A percentile compares a stretch with the other conserved stretches of the same genome.
These are phyloP conservation scores for Myotis planiceps DNA, from an alignment of 2,797 vertebrate species.

Conservation along the genomic window DNA sequence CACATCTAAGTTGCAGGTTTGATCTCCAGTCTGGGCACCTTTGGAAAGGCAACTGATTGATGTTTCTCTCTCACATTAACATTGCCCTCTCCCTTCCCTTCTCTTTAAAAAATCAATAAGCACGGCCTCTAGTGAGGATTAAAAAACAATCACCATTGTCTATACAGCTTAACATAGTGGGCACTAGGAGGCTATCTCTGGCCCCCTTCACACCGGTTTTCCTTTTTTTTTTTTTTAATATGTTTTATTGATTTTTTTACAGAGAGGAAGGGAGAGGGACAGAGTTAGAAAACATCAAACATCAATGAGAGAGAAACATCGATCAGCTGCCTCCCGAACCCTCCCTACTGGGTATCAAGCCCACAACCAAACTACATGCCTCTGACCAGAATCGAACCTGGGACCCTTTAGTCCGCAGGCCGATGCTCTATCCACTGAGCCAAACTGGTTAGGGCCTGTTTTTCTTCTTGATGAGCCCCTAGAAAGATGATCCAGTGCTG, in stretches of 20 bases:
- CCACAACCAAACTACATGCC: not conserved
- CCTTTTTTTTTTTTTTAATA: not conserved
- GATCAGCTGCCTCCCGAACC: not conserved
- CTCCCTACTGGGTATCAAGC: too few relatives aligned
- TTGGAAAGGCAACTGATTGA: not conserved
- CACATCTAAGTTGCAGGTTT: not conserved
- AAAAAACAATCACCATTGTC: not conserved
- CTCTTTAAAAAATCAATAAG: not conserved
- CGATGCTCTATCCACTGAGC: not conserved
- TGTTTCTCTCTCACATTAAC: not conserved
- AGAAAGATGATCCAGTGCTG: not conserved
- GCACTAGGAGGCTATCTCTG: not conserved
- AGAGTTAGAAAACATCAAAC: not conserved
- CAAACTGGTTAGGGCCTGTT: not conserved
- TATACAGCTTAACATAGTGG: not conserved
- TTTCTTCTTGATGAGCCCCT: not conserved
- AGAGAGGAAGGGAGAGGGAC: not conserved
- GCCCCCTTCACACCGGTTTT: not conserved
- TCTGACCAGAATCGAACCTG: not conserved
- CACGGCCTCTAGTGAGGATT: not conserved
- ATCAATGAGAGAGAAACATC: not conserved
- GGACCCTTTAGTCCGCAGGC: not conserved
- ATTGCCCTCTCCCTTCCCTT: not conserved
- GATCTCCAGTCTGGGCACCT: not conserved
- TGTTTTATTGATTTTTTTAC: not conserved